Evolutionary conservation across 2,888 invertebrate genomes (phyloP).

Genomic region (Mongoloraphidia duomilia): DNA sequence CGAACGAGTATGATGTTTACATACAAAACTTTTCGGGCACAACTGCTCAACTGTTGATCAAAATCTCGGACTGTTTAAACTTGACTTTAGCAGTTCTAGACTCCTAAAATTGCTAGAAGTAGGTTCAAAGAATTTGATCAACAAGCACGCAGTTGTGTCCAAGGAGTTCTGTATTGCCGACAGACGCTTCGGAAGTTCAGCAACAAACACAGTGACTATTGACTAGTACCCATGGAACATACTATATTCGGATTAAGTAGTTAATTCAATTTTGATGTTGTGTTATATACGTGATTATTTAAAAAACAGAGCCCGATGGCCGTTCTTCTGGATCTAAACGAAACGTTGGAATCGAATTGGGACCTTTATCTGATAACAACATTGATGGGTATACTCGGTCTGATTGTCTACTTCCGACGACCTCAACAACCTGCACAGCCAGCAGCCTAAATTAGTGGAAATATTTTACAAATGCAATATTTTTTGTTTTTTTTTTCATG

Average conservation of each 20-base stretch:
- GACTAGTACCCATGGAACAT: neutral
- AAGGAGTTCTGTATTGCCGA: too few relatives aligned
- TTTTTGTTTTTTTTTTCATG: neutral
- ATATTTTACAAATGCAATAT: slow-evolving; percentile 1
- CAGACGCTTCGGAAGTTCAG: too few relatives aligned
- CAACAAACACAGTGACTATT: too few relatives aligned
- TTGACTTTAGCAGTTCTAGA: too few relatives aligned
- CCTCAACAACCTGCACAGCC: slow-evolving; percentile 26
- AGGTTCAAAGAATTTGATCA: too few relatives aligned
- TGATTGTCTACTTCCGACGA: slow-evolving; percentile 66
- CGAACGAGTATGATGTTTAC: too few relatives aligned
- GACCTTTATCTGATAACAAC: slow-evolving; percentile 81
- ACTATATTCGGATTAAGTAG: slow-evolving; percentile 8
- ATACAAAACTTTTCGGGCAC: too few relatives aligned
- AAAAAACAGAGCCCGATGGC: slow-evolving; percentile 43
- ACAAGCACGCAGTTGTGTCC: too few relatives aligned
- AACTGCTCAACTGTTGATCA: too few relatives aligned
- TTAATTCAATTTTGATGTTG: slow-evolving; percentile 2
- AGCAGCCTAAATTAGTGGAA: too few relatives aligned
- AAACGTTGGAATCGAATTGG: slow-evolving; percentile 75
- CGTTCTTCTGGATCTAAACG: slow-evolving; percentile 50
- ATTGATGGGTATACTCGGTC: slow-evolving; percentile 66
- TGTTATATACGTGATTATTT: slow-evolving; percentile 4
- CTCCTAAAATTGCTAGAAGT: too few relatives aligned
- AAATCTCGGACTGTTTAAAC: too few relatives aligned